phyloP scores from a whole-genome alignment of 2,888 invertebrate genomes.

The Brachypalpus laphriformis region DNA sequence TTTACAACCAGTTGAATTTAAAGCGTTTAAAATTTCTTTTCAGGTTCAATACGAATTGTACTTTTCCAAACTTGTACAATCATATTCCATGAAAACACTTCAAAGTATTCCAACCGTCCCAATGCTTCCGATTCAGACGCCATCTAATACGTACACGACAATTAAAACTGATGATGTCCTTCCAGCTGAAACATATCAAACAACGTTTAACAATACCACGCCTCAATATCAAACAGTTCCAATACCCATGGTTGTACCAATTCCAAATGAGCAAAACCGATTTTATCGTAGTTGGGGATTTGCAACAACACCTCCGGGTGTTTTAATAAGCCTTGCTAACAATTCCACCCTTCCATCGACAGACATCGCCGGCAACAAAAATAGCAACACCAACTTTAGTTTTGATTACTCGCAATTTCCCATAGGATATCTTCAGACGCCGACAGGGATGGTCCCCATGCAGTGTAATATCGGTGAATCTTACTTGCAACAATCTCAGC shows the following conservation, averaged over 20 bases:
- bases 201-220: constrained; percentile 4
- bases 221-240: constrained; percentile 50
- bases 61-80: constrained; percentile 81
- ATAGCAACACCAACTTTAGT: constrained; percentile 46
- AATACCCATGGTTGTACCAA: constrained; percentile 56
- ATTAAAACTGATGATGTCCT: constrained; percentile 25
- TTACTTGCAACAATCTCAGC: constrained; percentile 47
- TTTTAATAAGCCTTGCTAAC: constrained; percentile 57
- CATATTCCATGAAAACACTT: constrained; percentile 80
- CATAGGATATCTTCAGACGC: constrained; percentile 66
- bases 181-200: neutral
- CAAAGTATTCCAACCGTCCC: constrained; percentile 75
- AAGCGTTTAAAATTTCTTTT: constrained; percentile 14
- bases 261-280: constrained; percentile 56
- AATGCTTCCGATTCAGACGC: constrained; percentile 29
- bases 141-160: neutral
- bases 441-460: constrained; percentile 47
- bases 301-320: constrained; percentile 37
- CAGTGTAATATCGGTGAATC: constrained; percentile 50
- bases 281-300: constrained; percentile 48
- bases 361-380: constrained; percentile 24
- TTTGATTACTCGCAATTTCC: constrained; percentile 74
- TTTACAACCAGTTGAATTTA: too few species aligned
- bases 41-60: constrained; percentile 82
- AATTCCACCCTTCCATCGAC: constrained; percentile 25